A percentile compares a stretch with the other conserved stretches of the same genome.
Evolutionary conservation across 2,888 invertebrate genomes (phyloP).

Genomic region (Oscheius onirici): DNA sequence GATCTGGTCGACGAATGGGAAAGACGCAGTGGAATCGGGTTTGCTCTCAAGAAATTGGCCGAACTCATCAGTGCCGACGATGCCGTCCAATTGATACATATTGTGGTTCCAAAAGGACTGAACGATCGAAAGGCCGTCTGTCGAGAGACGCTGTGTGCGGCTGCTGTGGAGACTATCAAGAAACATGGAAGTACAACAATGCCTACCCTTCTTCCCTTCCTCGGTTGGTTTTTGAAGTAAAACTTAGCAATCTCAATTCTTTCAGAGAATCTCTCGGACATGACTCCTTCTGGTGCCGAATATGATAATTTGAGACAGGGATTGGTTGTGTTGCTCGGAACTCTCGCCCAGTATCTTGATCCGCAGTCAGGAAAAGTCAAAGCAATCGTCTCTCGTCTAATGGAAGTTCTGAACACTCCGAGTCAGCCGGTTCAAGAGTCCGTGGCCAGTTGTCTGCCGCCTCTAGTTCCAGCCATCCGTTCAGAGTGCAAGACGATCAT

Average conservation of each 20-base stretch:
- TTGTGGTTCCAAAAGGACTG: conserved; percentile 82
- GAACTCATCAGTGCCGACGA: conserved; percentile 34
- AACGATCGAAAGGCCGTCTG: conserved; percentile 83
- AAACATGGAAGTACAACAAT: conserved; percentile 84
- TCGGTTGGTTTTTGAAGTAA: conserved; percentile 41
- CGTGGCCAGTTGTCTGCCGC: conserved; percentile 93
- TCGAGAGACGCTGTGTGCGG: conserved; percentile 88
- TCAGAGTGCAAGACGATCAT: conserved; percentile 89
- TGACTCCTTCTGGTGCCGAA: conserved; percentile 68
- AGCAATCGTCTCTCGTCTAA: conserved; percentile 87
- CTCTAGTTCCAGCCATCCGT: conserved; percentile 89
- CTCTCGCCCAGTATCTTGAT: conserved; percentile 81
- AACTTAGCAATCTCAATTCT: neutral
- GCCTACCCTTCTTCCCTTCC: conserved; percentile 72
- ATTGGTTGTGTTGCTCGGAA: conserved; percentile 93
- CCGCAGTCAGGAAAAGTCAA: conserved; percentile 77
- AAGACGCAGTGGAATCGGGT: conserved; percentile 74
- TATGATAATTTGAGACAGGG: conserved; percentile 93
- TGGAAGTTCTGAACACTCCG: conserved; percentile 89
- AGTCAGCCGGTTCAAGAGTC: conserved; percentile 87
- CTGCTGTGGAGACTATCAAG: conserved; percentile 90
- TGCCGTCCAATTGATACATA: conserved; percentile 42
- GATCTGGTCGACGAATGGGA: conserved; percentile 89
- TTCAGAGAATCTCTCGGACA: conserved; percentile 46
- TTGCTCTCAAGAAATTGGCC: conserved; percentile 35